These are phyloP conservation scores for Oxygymnocypris stewartii DNA, from an alignment of 2,113 vertebrate genomes.

Conservation along the genomic window DNA sequence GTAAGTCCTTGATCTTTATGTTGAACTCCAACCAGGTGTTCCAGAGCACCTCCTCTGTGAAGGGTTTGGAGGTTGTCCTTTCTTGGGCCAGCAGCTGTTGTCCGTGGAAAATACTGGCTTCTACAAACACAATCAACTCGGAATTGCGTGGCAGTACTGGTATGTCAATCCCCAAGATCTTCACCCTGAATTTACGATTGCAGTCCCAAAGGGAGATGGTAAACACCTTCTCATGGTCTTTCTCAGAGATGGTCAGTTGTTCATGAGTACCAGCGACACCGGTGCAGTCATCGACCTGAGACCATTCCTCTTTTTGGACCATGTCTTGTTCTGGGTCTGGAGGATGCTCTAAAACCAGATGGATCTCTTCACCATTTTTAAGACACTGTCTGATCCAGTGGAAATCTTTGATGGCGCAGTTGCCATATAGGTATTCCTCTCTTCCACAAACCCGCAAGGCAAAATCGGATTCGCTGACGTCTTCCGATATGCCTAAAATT, in stretches of 20 bases:
- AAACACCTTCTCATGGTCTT: constrained; percentile 94
- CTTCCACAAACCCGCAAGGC: constrained; percentile 93
- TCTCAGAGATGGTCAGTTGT: constrained; percentile 93
- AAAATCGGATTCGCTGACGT: constrained; percentile 84
- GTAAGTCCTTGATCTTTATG: constrained; percentile 93
- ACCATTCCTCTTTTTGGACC: constrained; percentile 95
- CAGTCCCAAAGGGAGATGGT: constrained; percentile 99
- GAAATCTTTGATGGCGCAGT: constrained; percentile 88
- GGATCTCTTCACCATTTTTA: constrained; percentile 93
- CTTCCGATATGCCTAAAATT: constrained; percentile 86
- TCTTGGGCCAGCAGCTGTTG: constrained; percentile 92
- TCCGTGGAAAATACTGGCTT: constrained; percentile 94
- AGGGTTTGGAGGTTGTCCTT: constrained; percentile 86
- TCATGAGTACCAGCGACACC: constrained; percentile 95
- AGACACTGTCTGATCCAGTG: constrained; percentile 94
- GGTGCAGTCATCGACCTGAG: constrained; percentile 93
- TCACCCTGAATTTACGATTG: constrained; percentile 91
- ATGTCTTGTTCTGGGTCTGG: constrained; percentile 83
- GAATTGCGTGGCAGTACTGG: constrained; percentile 86
- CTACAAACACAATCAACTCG: constrained; percentile 89
- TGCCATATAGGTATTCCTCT: constrained; percentile 91
- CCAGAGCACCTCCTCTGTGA: constrained; percentile 95
- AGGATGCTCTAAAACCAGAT: constrained; percentile 85
- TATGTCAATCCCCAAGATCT: constrained; percentile 93
- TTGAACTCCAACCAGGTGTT: constrained; percentile 94